Percentiles rank a stretch among this genome's conserved stretches.
These are phyloP conservation scores for Mythimna pallens DNA, from an alignment of 2,888 invertebrate genomes.

Conservation along the genomic window DNA sequence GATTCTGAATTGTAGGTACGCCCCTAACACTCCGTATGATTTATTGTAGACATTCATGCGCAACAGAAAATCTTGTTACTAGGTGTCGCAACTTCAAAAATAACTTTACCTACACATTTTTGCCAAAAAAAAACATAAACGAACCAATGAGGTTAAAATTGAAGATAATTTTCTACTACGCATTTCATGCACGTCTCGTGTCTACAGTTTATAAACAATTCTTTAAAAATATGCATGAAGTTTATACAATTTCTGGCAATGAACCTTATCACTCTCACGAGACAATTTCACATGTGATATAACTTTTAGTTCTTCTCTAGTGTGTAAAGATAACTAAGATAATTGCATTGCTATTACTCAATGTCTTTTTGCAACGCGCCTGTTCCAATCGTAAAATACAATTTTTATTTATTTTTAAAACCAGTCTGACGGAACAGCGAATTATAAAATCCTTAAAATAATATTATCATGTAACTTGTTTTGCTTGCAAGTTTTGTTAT, in stretches of 20 bases:
- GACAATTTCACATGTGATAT: slow-evolving; percentile 45
- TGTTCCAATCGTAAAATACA: slow-evolving; percentile 32
- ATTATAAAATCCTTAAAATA: slow-evolving; percentile 14
- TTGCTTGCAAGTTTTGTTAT: slow-evolving; percentile 8
- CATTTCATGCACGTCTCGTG: slow-evolving; percentile 29
- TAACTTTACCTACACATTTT: slow-evolving; percentile 3
- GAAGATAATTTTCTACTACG: slow-evolving; percentile 45
- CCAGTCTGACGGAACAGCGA: slow-evolving; percentile 1
- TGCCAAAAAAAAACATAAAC: slow-evolving; percentile 23
- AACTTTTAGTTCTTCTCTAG: slow-evolving; percentile 11
- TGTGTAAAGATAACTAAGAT: slow-evolving; percentile 26
- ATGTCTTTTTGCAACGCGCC: slow-evolving; percentile 24
- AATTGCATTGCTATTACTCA: slow-evolving; percentile 25
- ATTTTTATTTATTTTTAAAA: slow-evolving; percentile 25
- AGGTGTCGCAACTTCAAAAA: slow-evolving; percentile 4
- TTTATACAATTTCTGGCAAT: slow-evolving; percentile 46
- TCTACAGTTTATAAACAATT: slow-evolving; percentile 43
- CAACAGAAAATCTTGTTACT: slow-evolving; percentile 12
- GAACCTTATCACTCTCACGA: slow-evolving; percentile 54
- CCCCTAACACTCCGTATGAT: not conserved
- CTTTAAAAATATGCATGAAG: slow-evolving; percentile 38
- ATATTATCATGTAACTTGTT: slow-evolving; percentile 21
- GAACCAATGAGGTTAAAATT: slow-evolving; percentile 46
- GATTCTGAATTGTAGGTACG: slow-evolving; percentile 6
- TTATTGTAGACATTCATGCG: not conserved